Conservation (phyloP, 2,888 invertebrate genomes). For the Phymatocera aterrima region DNA sequence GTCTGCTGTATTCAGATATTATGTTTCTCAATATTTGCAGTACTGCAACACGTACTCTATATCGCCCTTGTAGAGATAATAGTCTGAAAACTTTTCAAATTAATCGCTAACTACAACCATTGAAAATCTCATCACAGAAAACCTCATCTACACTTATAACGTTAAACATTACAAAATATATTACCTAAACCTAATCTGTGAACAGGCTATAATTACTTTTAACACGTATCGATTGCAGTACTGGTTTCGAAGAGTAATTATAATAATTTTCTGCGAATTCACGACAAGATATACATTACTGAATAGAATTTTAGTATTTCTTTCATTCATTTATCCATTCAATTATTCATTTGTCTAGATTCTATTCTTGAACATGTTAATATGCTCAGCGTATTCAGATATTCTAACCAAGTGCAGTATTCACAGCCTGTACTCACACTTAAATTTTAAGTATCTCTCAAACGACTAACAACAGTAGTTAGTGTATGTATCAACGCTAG, state of each 20-base stretch:
- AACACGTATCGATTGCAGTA: not conserved
- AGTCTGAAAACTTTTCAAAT: not conserved
- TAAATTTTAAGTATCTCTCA: constrained; percentile 40
- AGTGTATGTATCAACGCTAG: not conserved
- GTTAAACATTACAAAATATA: constrained; percentile 15
- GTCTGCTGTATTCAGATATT: not conserved
- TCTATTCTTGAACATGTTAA: constrained; percentile 8
- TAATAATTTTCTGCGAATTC: not conserved
- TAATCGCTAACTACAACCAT: not conserved
- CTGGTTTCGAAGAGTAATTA: not conserved
- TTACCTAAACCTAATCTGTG: not conserved
- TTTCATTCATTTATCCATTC: not conserved
- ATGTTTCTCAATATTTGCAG: not conserved
- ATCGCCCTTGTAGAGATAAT: not conserved
- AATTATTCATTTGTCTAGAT: not conserved
- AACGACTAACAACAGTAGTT: not conserved
- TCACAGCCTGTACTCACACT: constrained; percentile 46
- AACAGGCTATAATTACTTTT: not conserved
- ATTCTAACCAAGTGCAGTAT: constrained; percentile 41
- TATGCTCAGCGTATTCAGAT: constrained; percentile 20
- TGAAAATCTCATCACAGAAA: constrained; percentile 7
- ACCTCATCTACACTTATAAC: not conserved
- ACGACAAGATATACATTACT: not conserved
- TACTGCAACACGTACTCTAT: not conserved
- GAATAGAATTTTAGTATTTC: not conserved